phyloP scores from a whole-genome alignment of 2,888 invertebrate species.

The Epirrhoe tristata region DNA sequence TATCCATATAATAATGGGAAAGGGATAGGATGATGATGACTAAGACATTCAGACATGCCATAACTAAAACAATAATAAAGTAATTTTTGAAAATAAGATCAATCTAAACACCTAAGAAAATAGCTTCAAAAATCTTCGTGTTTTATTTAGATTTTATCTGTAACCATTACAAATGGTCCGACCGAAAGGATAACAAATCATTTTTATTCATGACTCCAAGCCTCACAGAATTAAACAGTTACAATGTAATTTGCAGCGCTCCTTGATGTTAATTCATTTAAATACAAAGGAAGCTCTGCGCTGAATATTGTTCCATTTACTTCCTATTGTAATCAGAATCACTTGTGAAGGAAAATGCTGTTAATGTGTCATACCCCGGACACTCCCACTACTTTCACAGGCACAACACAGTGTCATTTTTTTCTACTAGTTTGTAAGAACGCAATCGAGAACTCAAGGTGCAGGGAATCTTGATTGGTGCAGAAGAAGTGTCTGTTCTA shows the following conservation, averaged over 20 bases:
- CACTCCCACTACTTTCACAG: too few species aligned
- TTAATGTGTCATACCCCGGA: background rate
- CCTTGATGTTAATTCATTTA: constrained; percentile 37
- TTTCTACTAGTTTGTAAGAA: too few species aligned
- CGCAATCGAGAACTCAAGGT: too few species aligned
- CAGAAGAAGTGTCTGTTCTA: too few species aligned
- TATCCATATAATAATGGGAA: too few species aligned
- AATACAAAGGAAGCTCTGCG: constrained; percentile 32
- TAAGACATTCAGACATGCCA: too few species aligned
- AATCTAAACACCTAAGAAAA: background rate
- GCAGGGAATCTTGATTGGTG: too few species aligned
- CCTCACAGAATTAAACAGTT: constrained; percentile 35
- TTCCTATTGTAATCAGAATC: constrained; percentile 8
- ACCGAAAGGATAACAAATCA: constrained; percentile 28
- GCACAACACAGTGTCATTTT: too few species aligned
- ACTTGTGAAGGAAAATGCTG: background rate
- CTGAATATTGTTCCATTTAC: constrained; percentile 22
- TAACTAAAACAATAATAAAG: background rate
- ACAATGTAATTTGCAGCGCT: constrained; percentile 35
- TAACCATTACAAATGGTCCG: constrained; percentile 20
- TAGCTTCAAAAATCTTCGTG: constrained; percentile 7
- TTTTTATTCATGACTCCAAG: constrained; percentile 34
- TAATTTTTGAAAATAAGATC: background rate
- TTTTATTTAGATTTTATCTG: constrained; percentile 18
- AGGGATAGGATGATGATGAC: too few species aligned